Base-by-base conservation (phyloP, 2,113 vertebrate species). In the Chaenocephalus aceratus region DNA sequence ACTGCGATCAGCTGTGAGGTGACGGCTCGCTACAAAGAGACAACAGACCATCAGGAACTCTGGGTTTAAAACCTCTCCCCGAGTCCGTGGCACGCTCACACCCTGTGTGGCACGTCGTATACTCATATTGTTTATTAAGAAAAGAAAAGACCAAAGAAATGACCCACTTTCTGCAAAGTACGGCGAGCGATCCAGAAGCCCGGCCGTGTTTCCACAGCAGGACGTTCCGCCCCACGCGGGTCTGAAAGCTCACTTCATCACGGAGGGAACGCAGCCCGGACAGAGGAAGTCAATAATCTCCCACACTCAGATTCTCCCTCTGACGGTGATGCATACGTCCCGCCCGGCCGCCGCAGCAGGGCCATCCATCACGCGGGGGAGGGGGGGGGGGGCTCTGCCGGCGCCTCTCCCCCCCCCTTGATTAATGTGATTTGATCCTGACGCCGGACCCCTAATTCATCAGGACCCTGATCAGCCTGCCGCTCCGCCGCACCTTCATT, bases 381-480 rank as follows among this genome's bases (percentile, higher is more conserved):
- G 69, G 3, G n/a, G 80, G 67, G 64, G 41, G 80, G 75, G 88
- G 91, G 82, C 75, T 65, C 90, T 86, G 89, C 95, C 93, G 53
- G 53, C 82, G 90, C 87, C 30, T 79, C 95, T 94, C 92, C 90
- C 93, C 95, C n/a, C 91, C 93, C 93, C 76, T 89, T 97, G 96
- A 97, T 97, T 96, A 96, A 96, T 97, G 95, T 95, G 94, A 96
- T 95, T 69, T 6, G 94, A 96, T 94, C 93, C 93, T 95, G 94
- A 95, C 90, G 95, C 94, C 94, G 94, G 86, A 91, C 91, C 94
- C 94, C 94, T 92, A 93, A 95, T 97, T 95, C 96, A 96, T 97
- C 97, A 97, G 92, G 93, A 88, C 94, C 90, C 54, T 93, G 94
- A 94, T 95, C 93, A 92, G 83, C 94, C 94, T 95, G 93, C 94